Evolutionary conservation across 2,888 invertebrate species (phyloP), one percentile per base, ranked within the genome.

Genomic region (Caenorhabditis panamensis): DNA sequence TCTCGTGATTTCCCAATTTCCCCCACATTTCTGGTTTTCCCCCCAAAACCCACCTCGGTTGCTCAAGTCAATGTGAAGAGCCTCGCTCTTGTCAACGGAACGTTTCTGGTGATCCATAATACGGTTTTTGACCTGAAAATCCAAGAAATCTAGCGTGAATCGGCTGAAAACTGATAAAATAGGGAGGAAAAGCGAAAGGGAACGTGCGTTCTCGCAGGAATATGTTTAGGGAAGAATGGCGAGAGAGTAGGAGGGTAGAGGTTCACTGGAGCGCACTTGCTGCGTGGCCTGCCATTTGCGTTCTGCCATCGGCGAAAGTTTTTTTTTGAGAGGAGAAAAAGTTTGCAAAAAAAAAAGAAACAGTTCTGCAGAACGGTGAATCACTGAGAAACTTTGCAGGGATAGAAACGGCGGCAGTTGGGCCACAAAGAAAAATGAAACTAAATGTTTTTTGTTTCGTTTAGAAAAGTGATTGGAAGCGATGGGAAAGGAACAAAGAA

Each of bases 91-190:
- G 2, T 41, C 61, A 20, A 28, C 20, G 24, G 68, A 24, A n/a
- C 73, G 63, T 36, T 53, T 66, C 18, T 58, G 31, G 28, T 66
- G 31, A 5, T 75, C 75, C 80, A 80, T 80, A 3, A 26, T 67
- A 11, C 49, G 68, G 58, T 51, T 59, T 44, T 41, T 51, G 2
- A 62, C 68, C 73, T 73, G 68, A 56, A 79, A 72, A 49, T n/a
- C 18, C 6, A 31, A 31, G n/a, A n/a, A 51, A 31, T 18, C 13
- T 11, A 41, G 41, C 9, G 36, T 53, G 28, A 16, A 41, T 13
- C 0, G 5, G 18, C 13, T 3, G 16, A 58, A 28, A 66, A 47
- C 24, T 54, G 8, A 51, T n/a, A 26, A 47, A 20, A 18, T 18
- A 20, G 5, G 5, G 49, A 53, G 41, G 11, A 13, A 13, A 6